phyloP scores from a whole-genome alignment of 1,140 invertebrate species.

The Centruroides sculpturatus region DNA sequence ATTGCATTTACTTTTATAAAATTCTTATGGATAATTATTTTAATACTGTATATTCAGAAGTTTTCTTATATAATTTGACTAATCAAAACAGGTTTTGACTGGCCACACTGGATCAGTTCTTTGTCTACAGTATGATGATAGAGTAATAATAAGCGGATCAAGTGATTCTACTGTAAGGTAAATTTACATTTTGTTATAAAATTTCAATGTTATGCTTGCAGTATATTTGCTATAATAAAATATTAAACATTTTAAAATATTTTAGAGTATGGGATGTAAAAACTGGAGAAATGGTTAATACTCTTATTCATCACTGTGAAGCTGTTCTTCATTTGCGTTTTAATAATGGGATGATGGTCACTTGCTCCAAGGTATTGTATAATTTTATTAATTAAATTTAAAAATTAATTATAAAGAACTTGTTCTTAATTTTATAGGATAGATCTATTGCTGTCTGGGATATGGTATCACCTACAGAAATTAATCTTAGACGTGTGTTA shows the following conservation, averaged over 20 bases:
- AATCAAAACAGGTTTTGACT: constrained; percentile 52
- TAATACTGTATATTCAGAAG: too few species aligned
- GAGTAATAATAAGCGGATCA: constrained; percentile 96
- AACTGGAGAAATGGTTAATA: constrained; percentile 59
- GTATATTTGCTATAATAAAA: background rate
- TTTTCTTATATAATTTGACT: too few species aligned
- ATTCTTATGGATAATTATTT: too few species aligned
- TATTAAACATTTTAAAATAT: background rate
- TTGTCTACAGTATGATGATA: constrained; percentile 97
- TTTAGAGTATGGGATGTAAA: constrained; percentile 39
- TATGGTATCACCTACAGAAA: constrained; percentile 94
- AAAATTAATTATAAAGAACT: background rate
- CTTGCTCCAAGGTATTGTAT: constrained; percentile 79
- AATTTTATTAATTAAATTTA: too few species aligned
- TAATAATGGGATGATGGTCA: constrained; percentile 99
- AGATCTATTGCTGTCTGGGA: constrained; percentile 99
- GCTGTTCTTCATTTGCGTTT: constrained; percentile 96
- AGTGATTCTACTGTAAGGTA: constrained; percentile 85
- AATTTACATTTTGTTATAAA: background rate
- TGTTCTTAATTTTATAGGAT: constrained; percentile 46
- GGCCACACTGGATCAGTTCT: constrained; percentile 96
- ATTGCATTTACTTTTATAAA: too few species aligned
- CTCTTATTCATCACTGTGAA: constrained; percentile 97
- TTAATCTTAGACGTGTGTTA: constrained; percentile 80
- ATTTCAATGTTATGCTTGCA: background rate